Conservation (phyloP, 2,888 invertebrate genomes). For the Philhelius pedissequus region DNA sequence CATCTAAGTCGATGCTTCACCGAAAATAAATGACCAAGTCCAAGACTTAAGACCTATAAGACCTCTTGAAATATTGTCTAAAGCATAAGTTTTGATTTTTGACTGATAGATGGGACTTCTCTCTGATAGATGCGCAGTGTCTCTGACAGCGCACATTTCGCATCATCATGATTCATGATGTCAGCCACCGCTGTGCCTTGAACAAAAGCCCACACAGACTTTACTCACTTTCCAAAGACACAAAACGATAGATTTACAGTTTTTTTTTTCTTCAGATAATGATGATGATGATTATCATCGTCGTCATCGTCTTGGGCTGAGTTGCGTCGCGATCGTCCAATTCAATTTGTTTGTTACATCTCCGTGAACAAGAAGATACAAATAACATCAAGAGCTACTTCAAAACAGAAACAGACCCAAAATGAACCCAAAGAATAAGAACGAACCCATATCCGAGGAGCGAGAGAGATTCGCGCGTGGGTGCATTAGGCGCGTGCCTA, state of each 20-base stretch:
- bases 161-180: constrained; percentile 64
- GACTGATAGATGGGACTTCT: constrained; percentile 55
- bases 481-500: constrained; percentile 62
- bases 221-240: constrained; percentile 48
- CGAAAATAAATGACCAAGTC: constrained; percentile 50
- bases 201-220: constrained; percentile 47
- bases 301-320: neutral
- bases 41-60: constrained; percentile 21
- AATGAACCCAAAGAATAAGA: neutral
- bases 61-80: constrained; percentile 55
- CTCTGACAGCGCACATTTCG: constrained; percentile 46
- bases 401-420: constrained; percentile 23
- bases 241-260: constrained; percentile 50
- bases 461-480: constrained; percentile 49
- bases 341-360: constrained; percentile 61
- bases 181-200: constrained; percentile 36
- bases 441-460: neutral
- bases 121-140: constrained; percentile 39
- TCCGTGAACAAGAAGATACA: constrained; percentile 56
- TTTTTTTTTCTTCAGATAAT: constrained; percentile 55
- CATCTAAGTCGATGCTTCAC: constrained; percentile 11
- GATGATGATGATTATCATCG: constrained; percentile 38
- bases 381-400: constrained; percentile 53
- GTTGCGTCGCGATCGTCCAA: constrained; percentile 29
- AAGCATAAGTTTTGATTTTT: constrained; percentile 54